These are phyloP conservation scores for Lasioglossum calceatum DNA, from an alignment of 2,888 invertebrate genomes.

Conservation along the genomic window DNA sequence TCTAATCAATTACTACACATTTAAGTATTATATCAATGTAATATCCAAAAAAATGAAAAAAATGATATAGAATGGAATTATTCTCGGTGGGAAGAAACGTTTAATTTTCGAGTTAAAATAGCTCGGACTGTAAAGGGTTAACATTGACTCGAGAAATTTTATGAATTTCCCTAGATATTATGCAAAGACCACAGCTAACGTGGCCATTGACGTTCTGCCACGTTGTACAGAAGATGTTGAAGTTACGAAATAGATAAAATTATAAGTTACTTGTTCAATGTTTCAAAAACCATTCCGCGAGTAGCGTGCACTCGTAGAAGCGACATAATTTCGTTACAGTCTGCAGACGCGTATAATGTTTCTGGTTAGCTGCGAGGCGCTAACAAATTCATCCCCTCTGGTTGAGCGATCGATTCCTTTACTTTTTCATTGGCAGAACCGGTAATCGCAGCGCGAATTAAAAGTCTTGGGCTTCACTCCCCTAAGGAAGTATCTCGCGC, in stretches of 20 bases:
- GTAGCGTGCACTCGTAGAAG: background rate
- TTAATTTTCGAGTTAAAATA: too few relatives aligned
- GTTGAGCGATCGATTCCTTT: conserved; percentile 65
- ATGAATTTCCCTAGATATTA: background rate
- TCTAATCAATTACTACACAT: too few relatives aligned
- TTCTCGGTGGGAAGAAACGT: too few relatives aligned
- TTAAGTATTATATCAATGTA: too few relatives aligned
- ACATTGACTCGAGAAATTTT: too few relatives aligned
- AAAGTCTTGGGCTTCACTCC: conserved; percentile 75
- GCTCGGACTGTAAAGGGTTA: too few relatives aligned
- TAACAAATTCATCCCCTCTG: conserved; percentile 58
- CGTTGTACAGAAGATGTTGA: background rate
- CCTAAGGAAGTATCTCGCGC: conserved; percentile 79
- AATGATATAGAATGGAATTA: too few relatives aligned
- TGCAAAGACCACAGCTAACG: background rate
- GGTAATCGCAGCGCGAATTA: conserved; percentile 79
- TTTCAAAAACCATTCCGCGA: background rate
- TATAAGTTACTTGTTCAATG: background rate
- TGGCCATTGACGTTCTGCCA: too few relatives aligned
- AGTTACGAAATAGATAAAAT: background rate
- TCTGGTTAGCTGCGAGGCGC: conserved; percentile 18
- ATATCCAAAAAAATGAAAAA: too few relatives aligned
- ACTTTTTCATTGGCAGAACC: conserved; percentile 81
- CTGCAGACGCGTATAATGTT: background rate
- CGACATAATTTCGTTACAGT: background rate